phyloP scores from a whole-genome alignment of 2,888 invertebrate genomes.

The Drosophila hamatofila region DNA sequence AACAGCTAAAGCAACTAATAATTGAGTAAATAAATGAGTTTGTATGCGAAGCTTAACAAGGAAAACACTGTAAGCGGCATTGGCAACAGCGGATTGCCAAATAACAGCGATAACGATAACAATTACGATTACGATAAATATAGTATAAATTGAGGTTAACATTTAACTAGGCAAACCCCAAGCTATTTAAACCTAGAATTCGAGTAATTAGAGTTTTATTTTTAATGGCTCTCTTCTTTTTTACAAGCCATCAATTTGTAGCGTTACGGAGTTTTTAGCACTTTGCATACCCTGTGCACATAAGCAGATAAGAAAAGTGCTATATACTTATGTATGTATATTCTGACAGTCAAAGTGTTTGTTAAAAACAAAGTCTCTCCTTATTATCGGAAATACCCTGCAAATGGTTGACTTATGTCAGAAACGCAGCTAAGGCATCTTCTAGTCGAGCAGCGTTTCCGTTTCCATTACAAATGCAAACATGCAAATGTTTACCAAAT shows the following conservation, averaged over 20 bases:
- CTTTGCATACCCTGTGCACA: neutral
- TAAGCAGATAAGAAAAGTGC: too few relatives aligned
- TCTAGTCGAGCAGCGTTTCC: neutral
- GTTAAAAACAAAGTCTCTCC: too few relatives aligned
- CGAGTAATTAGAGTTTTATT: neutral
- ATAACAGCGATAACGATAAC: constrained; percentile 23
- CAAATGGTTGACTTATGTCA: neutral
- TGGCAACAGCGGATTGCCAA: constrained; percentile 26
- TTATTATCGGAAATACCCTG: neutral
- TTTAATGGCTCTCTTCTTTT: neutral
- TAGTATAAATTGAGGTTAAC: neutral
- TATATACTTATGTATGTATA: too few relatives aligned
- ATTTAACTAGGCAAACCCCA: neutral
- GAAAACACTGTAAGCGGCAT: constrained; percentile 29
- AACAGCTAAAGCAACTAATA: constrained; percentile 22
- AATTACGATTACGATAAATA: constrained; percentile 17
- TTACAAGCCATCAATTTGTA: neutral
- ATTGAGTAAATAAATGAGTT: constrained; percentile 32
- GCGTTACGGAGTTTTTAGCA: neutral
- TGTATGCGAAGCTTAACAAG: constrained; percentile 32
- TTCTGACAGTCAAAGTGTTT: too few relatives aligned
- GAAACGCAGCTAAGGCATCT: neutral
- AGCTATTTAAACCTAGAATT: neutral
- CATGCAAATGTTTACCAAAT: constrained; percentile 15
- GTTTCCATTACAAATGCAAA: constrained; percentile 4